These are phyloP conservation scores for Coptodon rendalli DNA, from an alignment of 2,113 vertebrate genomes.

Conservation along the genomic window DNA sequence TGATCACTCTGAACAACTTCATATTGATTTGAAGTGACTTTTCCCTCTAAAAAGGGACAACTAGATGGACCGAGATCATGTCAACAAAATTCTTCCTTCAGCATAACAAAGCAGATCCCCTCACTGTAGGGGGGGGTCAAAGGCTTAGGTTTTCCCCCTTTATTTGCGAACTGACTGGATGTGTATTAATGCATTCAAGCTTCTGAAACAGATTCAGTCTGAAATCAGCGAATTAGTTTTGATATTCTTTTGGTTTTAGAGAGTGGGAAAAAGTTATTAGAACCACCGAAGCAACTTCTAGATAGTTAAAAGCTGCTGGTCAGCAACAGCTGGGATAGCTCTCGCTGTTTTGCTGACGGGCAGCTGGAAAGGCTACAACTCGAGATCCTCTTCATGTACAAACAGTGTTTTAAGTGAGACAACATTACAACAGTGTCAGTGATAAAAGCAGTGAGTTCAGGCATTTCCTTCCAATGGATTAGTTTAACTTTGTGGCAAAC, in stretches of 20 bases:
- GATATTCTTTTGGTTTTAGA: not conserved
- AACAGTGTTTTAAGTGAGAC: not conserved
- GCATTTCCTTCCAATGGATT: not conserved
- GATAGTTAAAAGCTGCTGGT: not conserved
- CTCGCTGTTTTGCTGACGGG: not conserved
- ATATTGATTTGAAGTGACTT: not conserved
- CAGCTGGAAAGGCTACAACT: not conserved
- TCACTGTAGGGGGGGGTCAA: not conserved
- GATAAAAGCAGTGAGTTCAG: not conserved
- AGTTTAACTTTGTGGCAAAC: not conserved
- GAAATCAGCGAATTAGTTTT: not conserved
- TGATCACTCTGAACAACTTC: not conserved
- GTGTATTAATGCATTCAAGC: not conserved
- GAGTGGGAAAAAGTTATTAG: not conserved
- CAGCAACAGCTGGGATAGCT: not conserved
- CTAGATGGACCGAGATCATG: not conserved
- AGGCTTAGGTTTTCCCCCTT: not conserved
- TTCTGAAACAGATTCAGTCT: not conserved
- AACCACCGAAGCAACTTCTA: not conserved
- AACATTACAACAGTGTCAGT: not conserved
- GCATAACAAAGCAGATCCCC: not conserved
- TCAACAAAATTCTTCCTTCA: not conserved
- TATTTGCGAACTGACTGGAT: not conserved
- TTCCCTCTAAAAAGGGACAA: not conserved
- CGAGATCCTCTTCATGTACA: not conserved